Base-by-base conservation (phyloP, 2,113 vertebrate species). In the Ursus arctos region DNA sequence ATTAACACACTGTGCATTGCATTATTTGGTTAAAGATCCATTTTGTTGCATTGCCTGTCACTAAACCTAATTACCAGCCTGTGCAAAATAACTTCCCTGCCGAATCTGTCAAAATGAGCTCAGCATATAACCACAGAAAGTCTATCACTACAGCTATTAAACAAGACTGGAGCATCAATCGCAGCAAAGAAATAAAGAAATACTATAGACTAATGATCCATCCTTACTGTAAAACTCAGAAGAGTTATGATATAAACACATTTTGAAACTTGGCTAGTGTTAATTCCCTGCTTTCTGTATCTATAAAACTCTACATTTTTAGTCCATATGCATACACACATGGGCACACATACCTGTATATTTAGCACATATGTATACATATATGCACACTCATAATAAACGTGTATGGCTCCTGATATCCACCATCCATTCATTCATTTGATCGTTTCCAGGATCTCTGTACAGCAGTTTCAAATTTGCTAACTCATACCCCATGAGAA, bases 1-100 rank as follows among this genome's bases (percentile, higher is more conserved):
- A 94, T 82, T 89, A 96, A 72, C 69, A 93, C 40, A 79, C 24
- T 95, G 61, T 86, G 83, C 40, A 63, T 81, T 55, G 31, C n/a
- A 94, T 89, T 96, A 88, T 96, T 96, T 91, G 84, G 51, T 95
- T 96, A 95, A 94, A 97, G 53, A 86, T 94, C 53, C 85, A 94
- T 92, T 95, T 88, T 88, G 15, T 84, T 96, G 51, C 91, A 85
- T 88, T 95, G 36, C 21, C 85, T 95, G 67, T 90, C 94, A 85
- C 40, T 97, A 94, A 95, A 88, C 4, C 33, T 95, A 95, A 96
- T 97, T 97, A 97, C n/a, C 47, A 96, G 21, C 80, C 59, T 93
- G 33, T 92, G 65, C 40, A 94, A 96, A 95, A 96, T 59, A 94
- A 90, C 57, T 77, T 93, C 36, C 57, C 79, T 88, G 69, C 28